Base-by-base conservation (phyloP, 2,888 invertebrate species). In the Linnaemya tessellans region DNA sequence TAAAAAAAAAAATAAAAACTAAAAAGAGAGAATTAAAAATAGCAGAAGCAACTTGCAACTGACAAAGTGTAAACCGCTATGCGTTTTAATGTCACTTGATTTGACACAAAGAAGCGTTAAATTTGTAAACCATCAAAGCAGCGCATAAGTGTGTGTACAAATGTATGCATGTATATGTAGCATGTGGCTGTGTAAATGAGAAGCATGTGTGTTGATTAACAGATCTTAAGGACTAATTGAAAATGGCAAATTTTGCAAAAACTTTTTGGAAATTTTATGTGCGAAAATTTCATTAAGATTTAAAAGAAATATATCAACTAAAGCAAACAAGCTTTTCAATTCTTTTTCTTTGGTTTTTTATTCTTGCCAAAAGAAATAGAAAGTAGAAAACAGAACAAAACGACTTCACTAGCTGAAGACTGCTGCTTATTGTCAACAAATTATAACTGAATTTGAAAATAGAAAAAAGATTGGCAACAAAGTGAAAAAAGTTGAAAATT, bases 41-140 rank as follows among this genome's bases (percentile, higher is more conserved):
- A 65, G 9, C 25, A 70, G 56, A 77, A 62, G 30, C 64, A 77
- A 71, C 41, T 65, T 74, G 43, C 43, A 77, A 65, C 51, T 77
- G 77, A 74, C 80, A 84, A 78, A 84, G 80, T 84, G 77, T 84
- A 81, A 84, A 80, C 84, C 84, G 67, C 80, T 56, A 78, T 43
- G 67, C 77, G 77, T 84, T 84, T 80, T 77, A 68, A n/a, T 78
- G 84, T 84, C 80, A 84, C 64, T 80, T 56, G 46, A 73, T 73
- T 71, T 80, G 80, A 84, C 78, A 80, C 41, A 75, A 73, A 82
- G 82, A 77, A 77, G 58, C 20, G 64, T 77, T 82, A 25, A 77
- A 82, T 71, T 71, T 65, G 15, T 2, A 49, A 10, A 46, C 30
- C 20, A 46, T 13, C n/a, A 30, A 54, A 20, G 22, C 30, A 30